These are phyloP conservation scores for Caracal caracal DNA, from an alignment of 2,113 vertebrate species.

Conservation along the genomic window DNA sequence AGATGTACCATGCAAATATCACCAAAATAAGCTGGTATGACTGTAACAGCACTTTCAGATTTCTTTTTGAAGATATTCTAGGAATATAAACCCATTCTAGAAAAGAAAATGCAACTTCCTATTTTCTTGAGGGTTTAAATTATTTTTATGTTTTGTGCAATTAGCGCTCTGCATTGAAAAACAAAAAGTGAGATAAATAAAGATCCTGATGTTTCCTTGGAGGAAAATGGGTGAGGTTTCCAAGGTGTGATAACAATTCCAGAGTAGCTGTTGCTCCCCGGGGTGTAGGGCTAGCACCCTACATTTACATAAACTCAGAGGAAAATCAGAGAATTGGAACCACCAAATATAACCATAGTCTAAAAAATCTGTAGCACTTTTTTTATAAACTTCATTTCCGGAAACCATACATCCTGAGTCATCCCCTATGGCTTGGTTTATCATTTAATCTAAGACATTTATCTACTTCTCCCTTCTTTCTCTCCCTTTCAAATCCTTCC, in stretches of 20 bases:
- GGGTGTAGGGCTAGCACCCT: not conserved
- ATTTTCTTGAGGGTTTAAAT: not conserved
- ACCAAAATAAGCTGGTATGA: not conserved
- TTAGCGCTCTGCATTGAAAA: not conserved
- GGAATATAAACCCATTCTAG: not conserved
- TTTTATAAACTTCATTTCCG: not conserved
- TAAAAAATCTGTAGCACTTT: not conserved
- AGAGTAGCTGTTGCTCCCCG: accelerated
- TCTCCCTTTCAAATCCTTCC: not conserved
- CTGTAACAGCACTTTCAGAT: not conserved
- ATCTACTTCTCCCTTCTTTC: not conserved
- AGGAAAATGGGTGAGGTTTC: not conserved
- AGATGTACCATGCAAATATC: not conserved
- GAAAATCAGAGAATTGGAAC: not conserved
- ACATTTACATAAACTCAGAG: not conserved
- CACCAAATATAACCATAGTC: not conserved
- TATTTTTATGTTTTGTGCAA: not conserved
- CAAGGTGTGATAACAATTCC: too few species aligned
- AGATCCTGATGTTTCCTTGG: not conserved
- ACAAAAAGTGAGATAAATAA: not conserved
- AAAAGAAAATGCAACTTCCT: not conserved
- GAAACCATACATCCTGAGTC: not conserved
- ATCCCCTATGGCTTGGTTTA: not conserved
- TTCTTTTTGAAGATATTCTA: not conserved
- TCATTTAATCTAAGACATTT: not conserved